Evolutionary conservation across 2,888 invertebrate species (phyloP).

Genomic region (Monoplex corrugatus): DNA sequence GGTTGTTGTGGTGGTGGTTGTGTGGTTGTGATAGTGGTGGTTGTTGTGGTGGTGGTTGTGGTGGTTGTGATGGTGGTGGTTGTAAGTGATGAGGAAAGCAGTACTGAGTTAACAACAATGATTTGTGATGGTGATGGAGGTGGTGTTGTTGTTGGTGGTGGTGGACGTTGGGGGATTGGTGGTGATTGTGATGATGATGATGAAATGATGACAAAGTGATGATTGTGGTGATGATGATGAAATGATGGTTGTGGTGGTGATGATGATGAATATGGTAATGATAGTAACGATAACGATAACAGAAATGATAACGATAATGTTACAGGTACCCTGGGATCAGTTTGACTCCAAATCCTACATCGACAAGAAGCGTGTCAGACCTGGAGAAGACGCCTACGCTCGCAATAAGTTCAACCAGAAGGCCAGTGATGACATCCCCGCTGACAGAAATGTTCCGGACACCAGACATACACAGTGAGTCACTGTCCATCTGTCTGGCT

Average conservation of each 20-base stretch:
- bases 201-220: too few species aligned
- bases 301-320: too few species aligned
- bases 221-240: neutral
- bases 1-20: too few species aligned
- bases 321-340: constrained; percentile 43
- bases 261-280: neutral
- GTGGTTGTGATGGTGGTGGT: too few species aligned
- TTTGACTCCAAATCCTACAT: constrained; percentile 54
- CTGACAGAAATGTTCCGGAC: constrained; percentile 89
- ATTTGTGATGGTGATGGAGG: neutral
- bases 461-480: constrained; percentile 82
- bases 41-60: too few species aligned
- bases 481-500: neutral
- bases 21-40: too few species aligned
- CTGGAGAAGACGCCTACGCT: constrained; percentile 82
- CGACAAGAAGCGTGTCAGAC: constrained; percentile 41
- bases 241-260: neutral
- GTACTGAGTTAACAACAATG: too few species aligned
- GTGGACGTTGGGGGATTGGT: neutral
- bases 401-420: constrained; percentile 92
- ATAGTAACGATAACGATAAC: too few species aligned
- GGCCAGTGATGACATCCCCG: constrained; percentile 91
- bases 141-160: neutral
- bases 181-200: neutral
- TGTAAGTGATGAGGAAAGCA: too few species aligned